Conservation (phyloP, 2,888 invertebrate species). For the Drosophila kanekoi region DNA sequence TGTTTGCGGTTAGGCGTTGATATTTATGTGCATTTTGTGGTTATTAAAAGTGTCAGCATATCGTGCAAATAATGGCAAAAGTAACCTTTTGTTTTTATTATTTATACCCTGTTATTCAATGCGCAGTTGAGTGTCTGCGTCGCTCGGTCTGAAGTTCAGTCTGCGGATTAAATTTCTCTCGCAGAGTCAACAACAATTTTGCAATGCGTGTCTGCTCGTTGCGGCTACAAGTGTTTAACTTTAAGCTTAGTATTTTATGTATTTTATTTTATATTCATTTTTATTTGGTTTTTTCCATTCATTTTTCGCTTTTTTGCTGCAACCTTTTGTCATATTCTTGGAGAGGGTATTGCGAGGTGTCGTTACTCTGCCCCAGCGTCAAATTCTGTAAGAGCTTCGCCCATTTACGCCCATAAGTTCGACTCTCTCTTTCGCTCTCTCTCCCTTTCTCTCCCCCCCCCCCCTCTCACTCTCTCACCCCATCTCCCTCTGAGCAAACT, state of each 20-base stretch:
- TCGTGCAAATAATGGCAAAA: conserved; percentile 66
- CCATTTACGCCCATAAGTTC: too few species aligned
- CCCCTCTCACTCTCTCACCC: too few species aligned
- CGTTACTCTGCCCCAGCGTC: too few species aligned
- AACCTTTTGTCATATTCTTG: too few species aligned
- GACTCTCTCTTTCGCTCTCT: too few species aligned
- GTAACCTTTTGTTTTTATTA: conserved; percentile 12
- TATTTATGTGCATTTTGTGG: conserved; percentile 72
- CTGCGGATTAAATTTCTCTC: neutral
- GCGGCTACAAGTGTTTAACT: neutral
- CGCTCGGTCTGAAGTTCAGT: too few species aligned
- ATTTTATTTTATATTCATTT: neutral
- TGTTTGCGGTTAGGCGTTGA: conserved; percentile 52
- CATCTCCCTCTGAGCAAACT: too few species aligned
- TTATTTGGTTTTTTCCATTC: neutral
- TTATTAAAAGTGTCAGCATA: conserved; percentile 74
- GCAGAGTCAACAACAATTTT: neutral
- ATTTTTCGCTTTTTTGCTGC: too few species aligned
- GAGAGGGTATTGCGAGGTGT: too few species aligned
- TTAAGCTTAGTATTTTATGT: neutral
- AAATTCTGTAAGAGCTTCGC: too few species aligned
- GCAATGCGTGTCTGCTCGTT: neutral
- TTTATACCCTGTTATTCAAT: neutral
- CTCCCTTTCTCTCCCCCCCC: too few species aligned
- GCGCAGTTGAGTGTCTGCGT: neutral